A percentile compares a stretch with the other conserved stretches of the same genome.
phyloP scores from a whole-genome alignment of 2,888 invertebrate genomes.

The Strigamia transsilvanica region DNA sequence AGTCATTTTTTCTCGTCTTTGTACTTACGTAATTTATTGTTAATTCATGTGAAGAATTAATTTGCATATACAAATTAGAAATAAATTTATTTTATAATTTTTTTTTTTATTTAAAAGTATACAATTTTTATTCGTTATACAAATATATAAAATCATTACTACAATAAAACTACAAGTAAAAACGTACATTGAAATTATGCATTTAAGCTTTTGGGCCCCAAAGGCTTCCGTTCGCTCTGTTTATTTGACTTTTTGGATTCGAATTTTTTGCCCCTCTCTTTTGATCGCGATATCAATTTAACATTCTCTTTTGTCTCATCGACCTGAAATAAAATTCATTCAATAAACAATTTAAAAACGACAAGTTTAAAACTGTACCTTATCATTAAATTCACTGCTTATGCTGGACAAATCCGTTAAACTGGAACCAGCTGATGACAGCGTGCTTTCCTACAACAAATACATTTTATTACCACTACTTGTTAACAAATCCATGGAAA shows the following conservation, averaged over 20 bases:
- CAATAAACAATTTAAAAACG: neutral
- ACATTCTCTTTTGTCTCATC: neutral
- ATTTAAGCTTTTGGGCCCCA: neutral
- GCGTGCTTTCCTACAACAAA: neutral
- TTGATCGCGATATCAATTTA: neutral
- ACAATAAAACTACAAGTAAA: neutral
- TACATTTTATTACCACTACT: neutral
- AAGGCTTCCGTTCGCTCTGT: neutral
- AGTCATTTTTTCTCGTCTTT: too few relatives aligned
- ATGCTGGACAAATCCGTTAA: neutral
- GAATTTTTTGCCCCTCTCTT: neutral
- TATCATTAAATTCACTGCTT: slow-evolving; percentile 4
- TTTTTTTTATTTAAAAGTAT: neutral
- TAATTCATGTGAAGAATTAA: too few relatives aligned
- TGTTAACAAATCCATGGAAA: neutral
- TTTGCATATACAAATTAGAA: too few relatives aligned
- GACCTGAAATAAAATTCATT: neutral
- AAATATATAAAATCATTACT: neutral
- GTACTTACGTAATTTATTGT: too few relatives aligned
- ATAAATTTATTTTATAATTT: neutral
- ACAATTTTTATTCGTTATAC: neutral
- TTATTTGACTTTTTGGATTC: neutral
- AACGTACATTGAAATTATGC: slow-evolving; percentile 6
- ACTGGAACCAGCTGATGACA: neutral
- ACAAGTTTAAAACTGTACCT: neutral